phyloP scores from a whole-genome alignment of 2,113 vertebrate genomes.

The Microtus richardsoni region DNA sequence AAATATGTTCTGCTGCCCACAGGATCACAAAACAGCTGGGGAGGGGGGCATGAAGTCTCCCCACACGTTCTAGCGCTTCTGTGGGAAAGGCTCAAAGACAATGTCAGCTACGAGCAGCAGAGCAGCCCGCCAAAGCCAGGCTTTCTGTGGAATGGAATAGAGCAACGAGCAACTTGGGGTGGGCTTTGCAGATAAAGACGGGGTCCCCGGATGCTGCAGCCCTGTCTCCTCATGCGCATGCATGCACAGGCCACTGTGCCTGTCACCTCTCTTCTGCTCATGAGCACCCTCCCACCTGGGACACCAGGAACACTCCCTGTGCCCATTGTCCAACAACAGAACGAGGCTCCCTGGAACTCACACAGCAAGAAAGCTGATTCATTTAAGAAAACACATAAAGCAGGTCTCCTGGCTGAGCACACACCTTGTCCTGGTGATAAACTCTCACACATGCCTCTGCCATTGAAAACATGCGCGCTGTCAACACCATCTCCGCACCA shows the following conservation, averaged over 20 bases:
- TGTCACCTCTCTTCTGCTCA: background rate
- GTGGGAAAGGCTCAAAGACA: background rate
- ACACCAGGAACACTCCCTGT: background rate
- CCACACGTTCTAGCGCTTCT: rapidly evolving
- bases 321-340: background rate
- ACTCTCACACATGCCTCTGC: rapidly evolving
- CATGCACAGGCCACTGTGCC: too few relatives aligned
- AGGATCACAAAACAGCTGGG: rapidly evolving
- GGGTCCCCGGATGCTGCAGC: background rate
- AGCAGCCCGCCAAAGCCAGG: background rate
- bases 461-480: background rate
- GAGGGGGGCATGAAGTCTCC: rapidly evolving
- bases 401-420: background rate
- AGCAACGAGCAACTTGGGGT: too few relatives aligned
- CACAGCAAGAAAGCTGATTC: background rate
- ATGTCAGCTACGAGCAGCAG: background rate
- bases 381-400: background rate
- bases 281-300: background rate
- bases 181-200: background rate
- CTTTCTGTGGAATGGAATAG: background rate
- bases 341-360: background rate
- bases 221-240: background rate
- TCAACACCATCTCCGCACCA: background rate
- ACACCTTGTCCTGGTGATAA: background rate
- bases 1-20: background rate